These are phyloP conservation scores for Halocynthia aurantium DNA, from an alignment of 23 tunicate genomes.

Conservation along the genomic window DNA sequence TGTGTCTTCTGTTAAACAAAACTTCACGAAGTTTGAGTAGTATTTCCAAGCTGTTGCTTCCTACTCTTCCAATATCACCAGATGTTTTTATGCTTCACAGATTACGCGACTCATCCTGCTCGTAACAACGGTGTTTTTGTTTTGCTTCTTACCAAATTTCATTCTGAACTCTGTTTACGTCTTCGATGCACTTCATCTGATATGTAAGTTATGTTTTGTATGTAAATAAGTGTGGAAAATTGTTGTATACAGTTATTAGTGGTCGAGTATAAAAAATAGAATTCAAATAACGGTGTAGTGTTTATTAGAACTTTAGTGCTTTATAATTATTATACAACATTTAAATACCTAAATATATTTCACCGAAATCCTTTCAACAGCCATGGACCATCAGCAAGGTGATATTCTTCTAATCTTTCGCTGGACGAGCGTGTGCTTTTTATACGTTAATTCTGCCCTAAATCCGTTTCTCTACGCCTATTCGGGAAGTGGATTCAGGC, in stretches of 20 bases:
- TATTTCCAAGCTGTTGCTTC: no score
- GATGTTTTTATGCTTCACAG: background rate
- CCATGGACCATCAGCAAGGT: background rate
- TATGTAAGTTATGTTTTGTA: no score
- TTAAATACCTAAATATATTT: no score
- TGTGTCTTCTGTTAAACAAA: no score
- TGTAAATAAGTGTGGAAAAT: no score
- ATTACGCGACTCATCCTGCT: constrained; percentile 19
- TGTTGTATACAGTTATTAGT: no score
- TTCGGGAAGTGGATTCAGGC: constrained; percentile 18
- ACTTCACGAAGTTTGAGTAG: no score
- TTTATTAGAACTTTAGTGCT: no score
- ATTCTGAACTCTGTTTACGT: constrained; percentile 15
- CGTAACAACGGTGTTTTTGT: constrained; percentile 24
- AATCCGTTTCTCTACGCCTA: constrained; percentile 22
- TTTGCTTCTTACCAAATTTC: constrained; percentile 21
- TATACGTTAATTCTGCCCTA: constrained; percentile 22
- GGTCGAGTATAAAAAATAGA: no score
- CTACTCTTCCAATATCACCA: no score
- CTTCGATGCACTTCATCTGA: background rate
- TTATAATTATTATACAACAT: no score
- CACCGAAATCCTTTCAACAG: background rate
- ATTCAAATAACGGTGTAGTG: no score
- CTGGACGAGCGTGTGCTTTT: constrained; percentile 18
- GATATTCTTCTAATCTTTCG: background rate